These are phyloP conservation scores for Eretmocerus hayati DNA, from an alignment of 2,888 invertebrate genomes.

Conservation along the genomic window DNA sequence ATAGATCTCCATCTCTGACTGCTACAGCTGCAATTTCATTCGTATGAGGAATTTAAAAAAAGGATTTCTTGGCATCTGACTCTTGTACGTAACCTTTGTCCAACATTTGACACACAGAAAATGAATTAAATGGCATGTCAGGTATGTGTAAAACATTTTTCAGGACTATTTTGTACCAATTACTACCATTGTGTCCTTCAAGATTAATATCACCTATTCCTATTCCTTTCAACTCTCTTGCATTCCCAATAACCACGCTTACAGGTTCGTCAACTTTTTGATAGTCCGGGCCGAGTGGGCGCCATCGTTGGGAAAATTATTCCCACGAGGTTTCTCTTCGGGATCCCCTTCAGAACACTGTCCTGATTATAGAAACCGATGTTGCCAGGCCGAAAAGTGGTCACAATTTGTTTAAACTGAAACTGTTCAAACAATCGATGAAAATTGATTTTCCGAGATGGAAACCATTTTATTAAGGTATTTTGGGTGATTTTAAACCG, in stretches of 20 bases:
- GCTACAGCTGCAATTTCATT: not conserved
- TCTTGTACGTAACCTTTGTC: slow-evolving; percentile 16
- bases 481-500: no score
- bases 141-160: slow-evolving; percentile 23
- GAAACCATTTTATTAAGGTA: no score
- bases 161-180: slow-evolving; percentile 24
- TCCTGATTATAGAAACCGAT: no score
- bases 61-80: not conserved
- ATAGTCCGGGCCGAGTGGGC: no score
- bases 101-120: slow-evolving; percentile 27
- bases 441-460: no score
- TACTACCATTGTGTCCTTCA: slow-evolving; percentile 28
- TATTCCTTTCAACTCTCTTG: slow-evolving; percentile 26
- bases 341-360: no score
- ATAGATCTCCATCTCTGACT: not conserved
- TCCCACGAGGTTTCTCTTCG: no score
- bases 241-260: slow-evolving; percentile 22
- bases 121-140: slow-evolving; percentile 26
- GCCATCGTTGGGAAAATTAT: no score
- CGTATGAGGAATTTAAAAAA: not conserved
- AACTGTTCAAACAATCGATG: no score
- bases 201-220: slow-evolving; percentile 28
- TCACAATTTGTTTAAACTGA: no score
- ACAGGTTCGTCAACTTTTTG: slow-evolving; percentile 20
- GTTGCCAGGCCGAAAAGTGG: no score